phyloP scores from a whole-genome alignment of 2,797 vertebrate species.

The Hydrolagus colliei region DNA sequence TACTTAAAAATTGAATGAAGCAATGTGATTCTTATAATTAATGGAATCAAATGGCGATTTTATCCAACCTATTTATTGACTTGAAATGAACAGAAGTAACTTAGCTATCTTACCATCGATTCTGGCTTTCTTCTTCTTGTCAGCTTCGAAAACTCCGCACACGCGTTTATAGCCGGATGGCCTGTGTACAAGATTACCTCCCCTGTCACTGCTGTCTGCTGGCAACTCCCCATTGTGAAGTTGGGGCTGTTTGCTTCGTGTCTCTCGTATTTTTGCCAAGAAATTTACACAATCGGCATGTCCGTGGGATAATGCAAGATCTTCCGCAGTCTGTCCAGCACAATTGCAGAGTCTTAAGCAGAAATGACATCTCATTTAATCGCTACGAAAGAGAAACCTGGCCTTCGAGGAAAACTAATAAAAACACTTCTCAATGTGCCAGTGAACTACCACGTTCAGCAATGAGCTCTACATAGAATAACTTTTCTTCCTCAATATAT shows the following conservation, averaged over 20 bases:
- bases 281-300: slow-evolving; percentile 61
- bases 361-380: slow-evolving; percentile 29
- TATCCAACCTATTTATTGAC: not conserved
- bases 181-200: slow-evolving; percentile 24
- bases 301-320: slow-evolving; percentile 57
- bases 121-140: slow-evolving; percentile 53
- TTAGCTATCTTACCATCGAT: slow-evolving; percentile 42
- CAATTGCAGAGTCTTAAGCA: slow-evolving; percentile 58
- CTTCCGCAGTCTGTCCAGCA: slow-evolving; percentile 64
- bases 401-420: too few relatives aligned
- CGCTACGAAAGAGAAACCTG: too few relatives aligned
- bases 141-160: slow-evolving; percentile 34
- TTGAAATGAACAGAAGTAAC: not conserved
- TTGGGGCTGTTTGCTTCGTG: slow-evolving; percentile 41
- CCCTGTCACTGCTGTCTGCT: slow-evolving; percentile 26
- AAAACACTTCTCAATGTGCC: too few relatives aligned
- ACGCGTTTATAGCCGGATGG: slow-evolving; percentile 45
- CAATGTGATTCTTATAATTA: not conserved
- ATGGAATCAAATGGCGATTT: not conserved
- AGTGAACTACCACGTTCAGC: too few relatives aligned
- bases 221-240: accelerated
- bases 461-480: too few relatives aligned
- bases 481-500: too few relatives aligned
- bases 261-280: slow-evolving; percentile 53
- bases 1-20: not conserved